phyloP scores from a whole-genome alignment of 2,797 vertebrate species.

The Phoxinus dragarum region DNA sequence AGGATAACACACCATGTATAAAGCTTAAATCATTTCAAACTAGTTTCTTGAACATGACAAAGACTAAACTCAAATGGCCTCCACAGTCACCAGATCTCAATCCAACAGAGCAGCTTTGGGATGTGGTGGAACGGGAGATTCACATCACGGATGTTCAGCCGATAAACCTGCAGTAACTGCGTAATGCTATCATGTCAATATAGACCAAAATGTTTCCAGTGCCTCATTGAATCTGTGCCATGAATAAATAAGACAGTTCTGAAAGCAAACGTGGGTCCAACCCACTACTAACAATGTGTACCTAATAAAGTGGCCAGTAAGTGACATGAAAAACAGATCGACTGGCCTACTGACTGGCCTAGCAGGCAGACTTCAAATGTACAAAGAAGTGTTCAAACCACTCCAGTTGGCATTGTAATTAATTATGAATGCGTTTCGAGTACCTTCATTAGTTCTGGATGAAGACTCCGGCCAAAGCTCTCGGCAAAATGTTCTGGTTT shows the following conservation, averaged over 20 bases:
- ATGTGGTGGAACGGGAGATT: neutral
- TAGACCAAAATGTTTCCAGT: neutral
- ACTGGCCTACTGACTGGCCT: neutral
- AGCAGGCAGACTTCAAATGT: neutral
- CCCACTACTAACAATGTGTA: neutral
- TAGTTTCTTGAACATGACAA: neutral
- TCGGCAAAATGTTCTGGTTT: conserved; percentile 91
- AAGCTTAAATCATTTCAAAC: neutral
- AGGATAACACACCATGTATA: neutral
- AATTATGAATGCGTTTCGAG: conserved; percentile 29
- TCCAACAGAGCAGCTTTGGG: neutral
- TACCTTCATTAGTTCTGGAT: conserved; percentile 97
- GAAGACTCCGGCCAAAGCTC: conserved; percentile 91
- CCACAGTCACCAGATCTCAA: neutral
- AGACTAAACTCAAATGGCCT: neutral
- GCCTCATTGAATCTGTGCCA: neutral
- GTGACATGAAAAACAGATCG: neutral
- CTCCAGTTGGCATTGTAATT: neutral
- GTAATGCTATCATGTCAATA: neutral
- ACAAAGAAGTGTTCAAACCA: neutral
- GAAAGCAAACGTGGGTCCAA: neutral
- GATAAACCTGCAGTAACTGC: neutral
- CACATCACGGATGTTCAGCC: neutral
- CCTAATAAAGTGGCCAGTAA: neutral
- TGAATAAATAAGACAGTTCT: neutral